phyloP scores from a whole-genome alignment of 2,113 vertebrate genomes.

The Heterochromis multidens region DNA sequence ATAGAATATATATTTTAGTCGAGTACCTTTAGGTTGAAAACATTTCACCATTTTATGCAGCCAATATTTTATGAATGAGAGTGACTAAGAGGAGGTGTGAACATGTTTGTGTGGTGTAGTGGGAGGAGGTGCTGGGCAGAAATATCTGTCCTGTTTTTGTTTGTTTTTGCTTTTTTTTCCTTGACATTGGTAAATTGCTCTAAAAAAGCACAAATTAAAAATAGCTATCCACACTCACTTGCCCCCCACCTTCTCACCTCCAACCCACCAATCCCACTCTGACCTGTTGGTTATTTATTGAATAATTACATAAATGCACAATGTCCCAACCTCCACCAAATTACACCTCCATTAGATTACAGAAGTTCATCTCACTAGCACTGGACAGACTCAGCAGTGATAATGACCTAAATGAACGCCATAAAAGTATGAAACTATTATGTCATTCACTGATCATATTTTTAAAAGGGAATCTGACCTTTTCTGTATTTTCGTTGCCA shows the following conservation, averaged over 20 bases:
- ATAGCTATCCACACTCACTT: not conserved
- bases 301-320: slow-evolving; percentile 5
- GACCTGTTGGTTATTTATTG: not conserved
- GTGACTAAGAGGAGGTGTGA: slow-evolving; percentile 44
- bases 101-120: slow-evolving; percentile 7
- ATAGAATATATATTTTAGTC: slow-evolving; percentile 7
- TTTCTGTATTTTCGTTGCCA: not conserved
- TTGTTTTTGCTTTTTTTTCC: slow-evolving; percentile 45
- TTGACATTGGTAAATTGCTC: not conserved
- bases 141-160: not conserved
- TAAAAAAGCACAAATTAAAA: not conserved
- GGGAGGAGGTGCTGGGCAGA: not conserved
- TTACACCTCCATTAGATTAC: not conserved
- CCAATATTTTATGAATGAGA: slow-evolving; percentile 60
- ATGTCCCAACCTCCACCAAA: not conserved
- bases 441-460: not conserved
- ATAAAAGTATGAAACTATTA: not conserved
- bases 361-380: not conserved
- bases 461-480: not conserved
- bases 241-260: not conserved
- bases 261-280: not conserved
- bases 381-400: not conserved
- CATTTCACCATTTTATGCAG: slow-evolving; percentile 8
- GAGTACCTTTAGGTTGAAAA: not conserved
- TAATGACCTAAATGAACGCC: not conserved